phyloP scores from a whole-genome alignment of 2,888 invertebrate genomes.

The Campoplex capitator region DNA sequence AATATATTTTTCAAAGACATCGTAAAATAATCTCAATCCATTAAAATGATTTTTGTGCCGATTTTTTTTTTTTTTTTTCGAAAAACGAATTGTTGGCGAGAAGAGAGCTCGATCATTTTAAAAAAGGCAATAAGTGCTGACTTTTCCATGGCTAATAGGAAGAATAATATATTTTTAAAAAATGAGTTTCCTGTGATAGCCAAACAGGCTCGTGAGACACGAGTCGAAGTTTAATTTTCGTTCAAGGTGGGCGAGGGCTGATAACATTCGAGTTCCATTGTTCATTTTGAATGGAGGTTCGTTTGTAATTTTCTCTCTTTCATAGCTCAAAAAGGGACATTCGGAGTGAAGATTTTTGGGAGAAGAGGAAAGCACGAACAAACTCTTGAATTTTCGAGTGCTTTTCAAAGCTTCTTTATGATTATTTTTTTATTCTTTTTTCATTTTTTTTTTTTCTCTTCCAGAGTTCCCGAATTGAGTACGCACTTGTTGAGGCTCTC shows the following conservation, averaged over 20 bases:
- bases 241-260: constrained; percentile 16
- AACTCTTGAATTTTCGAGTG: constrained; percentile 42
- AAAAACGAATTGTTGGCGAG: not conserved
- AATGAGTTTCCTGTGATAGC: constrained; percentile 15
- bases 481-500: constrained; percentile 32
- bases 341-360: constrained; percentile 30
- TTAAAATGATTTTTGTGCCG: not conserved
- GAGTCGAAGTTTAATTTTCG: constrained; percentile 20
- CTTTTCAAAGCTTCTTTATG: constrained; percentile 24
- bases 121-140: too few species aligned
- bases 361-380: constrained; percentile 35
- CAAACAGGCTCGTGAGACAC: not conserved
- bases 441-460: constrained; percentile 2
- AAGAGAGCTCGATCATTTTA: not conserved
- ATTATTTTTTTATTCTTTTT: not conserved
- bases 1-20: not conserved
- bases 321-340: constrained; percentile 9
- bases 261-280: constrained; percentile 29
- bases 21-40: not conserved
- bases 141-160: not conserved
- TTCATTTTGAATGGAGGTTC: constrained; percentile 33
- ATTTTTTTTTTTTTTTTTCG: not conserved
- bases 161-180: not conserved
- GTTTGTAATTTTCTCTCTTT: constrained; percentile 2
- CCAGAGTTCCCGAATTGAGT: constrained; percentile 27